Base-by-base conservation (phyloP, 2,113 vertebrate species). In the Ochotona princeps region DNA sequence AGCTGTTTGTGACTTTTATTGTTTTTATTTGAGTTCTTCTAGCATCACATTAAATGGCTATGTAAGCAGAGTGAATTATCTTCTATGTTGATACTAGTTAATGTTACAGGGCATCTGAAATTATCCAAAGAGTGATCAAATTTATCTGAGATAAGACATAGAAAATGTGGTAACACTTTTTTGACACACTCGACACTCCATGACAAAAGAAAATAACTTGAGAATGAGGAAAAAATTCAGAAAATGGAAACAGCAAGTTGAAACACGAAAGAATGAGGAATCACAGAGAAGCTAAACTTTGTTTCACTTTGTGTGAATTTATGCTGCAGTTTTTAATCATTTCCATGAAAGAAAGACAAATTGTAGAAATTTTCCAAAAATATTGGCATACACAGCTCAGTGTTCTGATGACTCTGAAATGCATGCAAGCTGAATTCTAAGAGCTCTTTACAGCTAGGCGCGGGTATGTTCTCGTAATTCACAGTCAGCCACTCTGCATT, bases 341-440 rank as follows among this genome's bases (percentile, higher is more conserved):
- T 72, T 79, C 95, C 97, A 88, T 93, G 93, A 95, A 92, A 96
- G 80, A 89, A 98, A 98, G 97, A 94, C 65, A 97, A 96, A 97
- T 89, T 86, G 92, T 86, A 92, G 95, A 96, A 87, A 94, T 13
- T 65, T 94, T 44, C 93, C 86, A 82, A 92, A 95, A 97, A 96
- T 76, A 89, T 97, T 93, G 95, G 89, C 93, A 92, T 78, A 93
- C 70, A 88, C 79, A 65, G 63, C 83, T 97, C 92, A 78, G 92
- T 80, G 86, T 78, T 57, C 92, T 96, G 93, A 95, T 76, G 81
- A 83, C 90, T 97, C 91, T 96, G 85, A 72, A 95, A 35, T 49
- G 76, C 83, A 90, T 0, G 44, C 21, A 75, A 38, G 61, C 67
- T 35, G 84, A 66, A 49, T 86, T 87, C 92, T 94, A 96, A 97